Base-by-base conservation (phyloP, 1,140 invertebrate genomes). In the Pseudoatta argentina region DNA sequence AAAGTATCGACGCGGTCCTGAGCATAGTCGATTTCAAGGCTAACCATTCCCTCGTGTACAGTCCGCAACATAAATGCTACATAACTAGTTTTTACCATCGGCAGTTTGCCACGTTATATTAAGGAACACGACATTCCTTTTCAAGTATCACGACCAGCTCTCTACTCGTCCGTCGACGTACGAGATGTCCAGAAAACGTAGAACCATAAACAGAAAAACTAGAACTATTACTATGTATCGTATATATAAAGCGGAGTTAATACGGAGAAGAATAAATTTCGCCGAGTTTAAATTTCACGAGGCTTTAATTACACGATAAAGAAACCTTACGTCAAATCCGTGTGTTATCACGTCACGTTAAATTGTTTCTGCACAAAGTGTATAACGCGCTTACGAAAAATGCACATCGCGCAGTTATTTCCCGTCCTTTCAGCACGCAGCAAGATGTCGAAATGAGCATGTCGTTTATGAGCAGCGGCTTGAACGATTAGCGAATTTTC, bases 1-100 rank as follows among this genome's bases (percentile, higher is more conserved):
- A 90, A 88, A 79, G 83, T 89, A 90, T 88, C 87, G 82, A 77
- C 66, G 71, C 77, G 72, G 83, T 73, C 61, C 83, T 39, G 78
- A 48, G 53, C 79, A 78, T 69, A 88, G 88, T 86, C 85, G 86
- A 89, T 91, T 91, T 93, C 92, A 93, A 93, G 92, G 92, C 91
- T 92, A 93, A 92, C 90, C 92, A 86, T 93, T 92, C 91, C 89
- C 87, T 67, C 66, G 75, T 53, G 91, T 93, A 93, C 90, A 93
- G 92, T 92, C 92, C 39, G 34, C 24, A 34, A 34, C 72, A 91
- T 82, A 91, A 91, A 88, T 71, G 39, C 39, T 44, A 44, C 39
- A 44, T 44, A 34, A 30, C 66, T 55, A 55, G 24, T 51, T 82
- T 39, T 73, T 73, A 59, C 34, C 24, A 59, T 24, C 30, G 53